Base-by-base conservation (phyloP, 2,113 vertebrate genomes). In the Bubo scandiacus region DNA sequence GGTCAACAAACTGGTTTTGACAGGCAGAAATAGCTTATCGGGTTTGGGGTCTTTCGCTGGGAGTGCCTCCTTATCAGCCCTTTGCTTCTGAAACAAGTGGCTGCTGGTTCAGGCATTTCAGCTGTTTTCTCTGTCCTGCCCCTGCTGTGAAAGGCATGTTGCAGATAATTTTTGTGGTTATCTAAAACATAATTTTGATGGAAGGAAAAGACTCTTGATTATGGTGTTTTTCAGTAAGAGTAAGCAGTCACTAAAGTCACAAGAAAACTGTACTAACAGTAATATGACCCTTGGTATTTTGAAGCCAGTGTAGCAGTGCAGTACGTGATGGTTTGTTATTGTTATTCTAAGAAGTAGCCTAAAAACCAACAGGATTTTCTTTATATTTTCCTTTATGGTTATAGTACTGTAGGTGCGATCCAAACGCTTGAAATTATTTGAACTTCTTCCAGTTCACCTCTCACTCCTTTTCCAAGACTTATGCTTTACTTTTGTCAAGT, bases 61-160 rank as follows among this genome's bases (percentile, higher is more conserved):
- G 93, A 95, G 93, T 67, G 90, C 30, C 88, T 40, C 81, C 40
- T 95, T 96, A 96, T 95, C 92, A 73, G 29, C 79, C 49, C 54
- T 68, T 2, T 0, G 40, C 86, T 66, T 18, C 84, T 61, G 81
- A 52, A 26, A 12, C 70, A 27, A 65, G 84, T 1, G 4, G 59
- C 57, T 11, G 30, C 92, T 66, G 66, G 83, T 49, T 52, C 61
- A 21, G 86, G 80, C 38, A 0, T 16, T 73, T 54, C 45, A 27
- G 91, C 86, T 78, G 27, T 26, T 68, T n/a, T 19, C 67, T 25
- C 51, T 40, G 45, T 4, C 74, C 70, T 10, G 23, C 11, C 79
- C 34, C 74, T 88, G 61, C 84, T 55, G 52, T 10, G 42, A 12
- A 38, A 90, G 79, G 86, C 42, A 14, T 1, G 40, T 12, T 26